Base-by-base conservation (phyloP, 2,797 vertebrate genomes). In the Poeciliopsis turneri region DNA sequence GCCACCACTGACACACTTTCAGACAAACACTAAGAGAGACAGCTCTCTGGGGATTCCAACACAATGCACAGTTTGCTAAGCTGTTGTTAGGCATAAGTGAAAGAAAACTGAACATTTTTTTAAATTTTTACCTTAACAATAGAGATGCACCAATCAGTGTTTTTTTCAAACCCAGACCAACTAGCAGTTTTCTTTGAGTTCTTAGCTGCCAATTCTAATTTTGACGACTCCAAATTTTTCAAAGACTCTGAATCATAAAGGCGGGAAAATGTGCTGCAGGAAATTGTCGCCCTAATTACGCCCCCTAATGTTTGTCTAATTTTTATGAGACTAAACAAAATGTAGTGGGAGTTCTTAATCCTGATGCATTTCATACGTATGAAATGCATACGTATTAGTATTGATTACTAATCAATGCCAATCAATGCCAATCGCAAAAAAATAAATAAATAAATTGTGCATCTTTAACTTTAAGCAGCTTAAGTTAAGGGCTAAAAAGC, bases 1-100 rank as follows among this genome's bases (percentile, higher is more conserved):
- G 33, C 68, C 74, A 33, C 36, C 68, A 66, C 33, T 64, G 74
- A 41, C 43, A 59, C 33, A 45, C 33, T 47, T 71, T 39, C 33
- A 64, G 45, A 49, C 20, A 57, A 36, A 75, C 41, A 13, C 33
- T 57, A 9, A 28, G 41, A 39, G 23, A 59, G 25, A 45, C 23
- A 49, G 46, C 36, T 69, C 16, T 49, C 30, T 69, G 41, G 78
- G 78, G 39, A 74, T 51, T 49, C 20, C 39, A 36, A 61, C 33
- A 68, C 25, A 39, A 39, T 47, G 16, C 28, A 25, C n/a, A n/a
- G 15, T 49, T 2, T 9, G 18, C 49, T 15, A 74, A 68, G 11
- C 43, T 25, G 2, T 68, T 53, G 45, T 30, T 10, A 46, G 41
- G 9, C 47, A 66, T 7, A 16, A 41, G 10, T 12, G 20, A 43